A percentile compares a stretch with the other conserved stretches of the same genome.
Conservation (phyloP, 2,888 invertebrate genomes). For the Empis stercorea region DNA sequence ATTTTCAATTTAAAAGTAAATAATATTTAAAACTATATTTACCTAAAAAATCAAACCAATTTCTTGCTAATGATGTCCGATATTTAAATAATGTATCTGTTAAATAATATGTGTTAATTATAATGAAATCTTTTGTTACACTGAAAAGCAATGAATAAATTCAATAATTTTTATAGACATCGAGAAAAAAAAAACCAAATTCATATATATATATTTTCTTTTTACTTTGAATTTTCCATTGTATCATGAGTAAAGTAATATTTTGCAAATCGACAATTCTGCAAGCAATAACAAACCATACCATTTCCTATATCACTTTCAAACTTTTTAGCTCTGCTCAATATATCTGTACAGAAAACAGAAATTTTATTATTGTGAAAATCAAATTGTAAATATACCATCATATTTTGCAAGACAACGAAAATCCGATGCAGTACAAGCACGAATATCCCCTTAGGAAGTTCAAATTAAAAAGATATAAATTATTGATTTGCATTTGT, state of each 20-base stretch:
- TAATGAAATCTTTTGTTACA: neutral
- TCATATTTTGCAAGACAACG: conserved; percentile 10
- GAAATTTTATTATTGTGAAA: no score
- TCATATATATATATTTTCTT: no score
- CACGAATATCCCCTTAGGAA: conserved; percentile 7
- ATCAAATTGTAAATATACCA: no score
- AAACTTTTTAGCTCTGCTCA: neutral
- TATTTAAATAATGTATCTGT: neutral
- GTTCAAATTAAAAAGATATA: neutral
- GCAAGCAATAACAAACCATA: conserved; percentile 13
- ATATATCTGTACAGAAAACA: neutral
- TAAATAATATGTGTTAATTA: neutral
- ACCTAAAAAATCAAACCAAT: neutral
- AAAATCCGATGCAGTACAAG: conserved; percentile 12
- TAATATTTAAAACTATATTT: neutral
- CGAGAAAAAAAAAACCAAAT: no score
- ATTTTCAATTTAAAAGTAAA: neutral
- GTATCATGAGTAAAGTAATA: neutral
- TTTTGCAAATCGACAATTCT: conserved; percentile 7
- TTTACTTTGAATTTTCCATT: neutral
- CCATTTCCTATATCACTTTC: conserved; percentile 4
- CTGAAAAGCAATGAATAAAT: no score
- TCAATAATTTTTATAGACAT: no score
- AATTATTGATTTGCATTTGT: neutral
- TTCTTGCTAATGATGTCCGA: neutral